Conservation (phyloP, 2,888 invertebrate genomes). For the Parnassius apollo region DNA sequence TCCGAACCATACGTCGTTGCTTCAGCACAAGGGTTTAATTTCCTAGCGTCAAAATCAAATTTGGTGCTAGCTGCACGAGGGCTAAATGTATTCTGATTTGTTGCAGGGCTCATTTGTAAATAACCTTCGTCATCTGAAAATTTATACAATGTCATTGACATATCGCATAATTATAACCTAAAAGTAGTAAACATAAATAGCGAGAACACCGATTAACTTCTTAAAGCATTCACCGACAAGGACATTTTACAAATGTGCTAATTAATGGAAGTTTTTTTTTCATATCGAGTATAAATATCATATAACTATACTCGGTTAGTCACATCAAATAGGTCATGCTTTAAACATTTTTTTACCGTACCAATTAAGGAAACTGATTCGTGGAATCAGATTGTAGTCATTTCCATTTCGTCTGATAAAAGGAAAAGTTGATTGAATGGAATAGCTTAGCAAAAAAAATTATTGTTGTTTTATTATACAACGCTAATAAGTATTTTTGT, state of each 20-base stretch:
- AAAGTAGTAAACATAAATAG: background rate
- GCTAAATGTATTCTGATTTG: conserved; percentile 76
- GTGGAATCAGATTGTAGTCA: conserved; percentile 53
- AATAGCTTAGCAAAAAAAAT: background rate
- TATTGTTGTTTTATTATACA: background rate
- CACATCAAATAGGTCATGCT: conserved; percentile 20
- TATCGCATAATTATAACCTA: background rate
- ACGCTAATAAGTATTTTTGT: no score
- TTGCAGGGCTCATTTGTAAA: conserved; percentile 81
- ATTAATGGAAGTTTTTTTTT: conserved; percentile 1
- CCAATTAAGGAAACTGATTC: conserved; percentile 34
- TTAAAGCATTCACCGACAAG: conserved; percentile 3
- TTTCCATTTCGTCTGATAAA: conserved; percentile 60
- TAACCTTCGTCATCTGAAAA: conserved; percentile 79
- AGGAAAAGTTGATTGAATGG: conserved; percentile 38
- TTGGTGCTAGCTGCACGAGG: conserved; percentile 69
- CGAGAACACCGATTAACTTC: conserved; percentile 10
- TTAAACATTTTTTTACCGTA: conserved; percentile 40
- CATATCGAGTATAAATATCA: background rate
- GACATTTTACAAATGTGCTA: background rate
- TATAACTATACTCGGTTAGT: conserved; percentile 5
- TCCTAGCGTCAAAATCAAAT: conserved; percentile 77
- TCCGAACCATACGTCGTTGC: conserved; percentile 63
- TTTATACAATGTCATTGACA: background rate
- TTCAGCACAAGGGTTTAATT: conserved; percentile 52